Conservation (phyloP, 2,113 vertebrate genomes). For the Spheniscus mendiculus region DNA sequence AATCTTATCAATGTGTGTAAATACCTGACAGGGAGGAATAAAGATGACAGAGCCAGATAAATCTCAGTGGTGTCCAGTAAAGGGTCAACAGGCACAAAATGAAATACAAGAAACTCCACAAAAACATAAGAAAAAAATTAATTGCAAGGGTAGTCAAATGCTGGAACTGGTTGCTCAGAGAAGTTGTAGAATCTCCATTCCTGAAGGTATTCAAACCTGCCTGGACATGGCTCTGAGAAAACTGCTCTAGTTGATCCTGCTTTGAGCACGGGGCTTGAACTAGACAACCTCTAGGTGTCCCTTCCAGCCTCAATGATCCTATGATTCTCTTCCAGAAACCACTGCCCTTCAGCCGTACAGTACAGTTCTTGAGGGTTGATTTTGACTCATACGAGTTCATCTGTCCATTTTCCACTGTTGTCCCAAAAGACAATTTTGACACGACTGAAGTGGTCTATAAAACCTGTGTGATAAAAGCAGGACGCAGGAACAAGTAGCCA, state of each 20-base stretch:
- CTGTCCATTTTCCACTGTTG: not conserved
- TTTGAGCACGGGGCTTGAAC: not conserved
- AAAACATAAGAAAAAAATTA: not conserved
- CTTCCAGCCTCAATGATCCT: not conserved
- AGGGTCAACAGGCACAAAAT: not conserved
- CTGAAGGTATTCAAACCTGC: not conserved
- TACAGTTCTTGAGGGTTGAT: not conserved
- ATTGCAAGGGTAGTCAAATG: not conserved
- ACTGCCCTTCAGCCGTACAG: not conserved
- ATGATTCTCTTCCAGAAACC: not conserved
- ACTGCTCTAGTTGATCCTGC: not conserved
- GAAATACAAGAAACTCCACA: not conserved
- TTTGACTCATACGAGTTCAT: not conserved
- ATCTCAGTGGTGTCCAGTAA: not conserved
- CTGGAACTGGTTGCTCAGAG: not conserved
- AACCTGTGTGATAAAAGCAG: not conserved
- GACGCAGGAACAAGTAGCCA: not conserved
- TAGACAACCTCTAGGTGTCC: not conserved
- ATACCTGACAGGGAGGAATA: not conserved
- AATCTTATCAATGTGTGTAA: not conserved
- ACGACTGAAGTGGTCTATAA: not conserved
- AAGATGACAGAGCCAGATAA: not conserved
- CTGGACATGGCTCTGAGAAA: not conserved
- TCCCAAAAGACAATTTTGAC: not conserved
- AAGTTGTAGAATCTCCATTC: not conserved